Conservation (phyloP, 2,888 invertebrate genomes). For the Eurois occulta region DNA sequence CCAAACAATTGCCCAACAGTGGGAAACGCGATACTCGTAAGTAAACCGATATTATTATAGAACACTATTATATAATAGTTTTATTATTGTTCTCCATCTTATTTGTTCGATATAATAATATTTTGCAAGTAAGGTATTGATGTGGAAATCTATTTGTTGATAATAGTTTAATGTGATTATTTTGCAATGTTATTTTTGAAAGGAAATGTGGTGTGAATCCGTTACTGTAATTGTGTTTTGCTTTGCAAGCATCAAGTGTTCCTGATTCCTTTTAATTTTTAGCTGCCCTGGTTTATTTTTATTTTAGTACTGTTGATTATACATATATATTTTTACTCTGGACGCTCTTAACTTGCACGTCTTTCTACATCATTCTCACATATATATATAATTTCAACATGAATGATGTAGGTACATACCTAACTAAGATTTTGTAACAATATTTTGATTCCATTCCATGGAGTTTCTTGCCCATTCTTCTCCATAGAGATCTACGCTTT, state of each 20-base stretch:
- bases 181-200: conserved; percentile 9
- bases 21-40: conserved; percentile 55
- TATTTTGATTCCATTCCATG: no score
- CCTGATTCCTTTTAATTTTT: background rate
- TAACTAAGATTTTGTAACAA: no score
- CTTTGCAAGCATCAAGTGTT: no score
- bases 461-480: no score
- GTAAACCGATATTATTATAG: conserved; percentile 69
- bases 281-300: no score
- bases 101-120: conserved; percentile 65
- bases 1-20: conserved; percentile 49
- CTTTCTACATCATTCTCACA: no score
- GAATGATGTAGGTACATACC: no score
- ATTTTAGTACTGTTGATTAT: no score
- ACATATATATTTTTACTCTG: no score
- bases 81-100: conserved; percentile 53
- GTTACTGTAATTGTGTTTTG: conserved; percentile 5
- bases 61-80: conserved; percentile 29
- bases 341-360: no score
- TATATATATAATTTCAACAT: no score
- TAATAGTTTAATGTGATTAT: conserved; percentile 54
- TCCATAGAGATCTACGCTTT: no score
- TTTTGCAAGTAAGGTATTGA: conserved; percentile 75
- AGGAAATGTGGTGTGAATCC: conserved; percentile 37
- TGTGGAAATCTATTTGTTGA: conserved; percentile 65